phyloP scores from a whole-genome alignment of 2,797 vertebrate genomes.

The Neosilurus hyrtlii region DNA sequence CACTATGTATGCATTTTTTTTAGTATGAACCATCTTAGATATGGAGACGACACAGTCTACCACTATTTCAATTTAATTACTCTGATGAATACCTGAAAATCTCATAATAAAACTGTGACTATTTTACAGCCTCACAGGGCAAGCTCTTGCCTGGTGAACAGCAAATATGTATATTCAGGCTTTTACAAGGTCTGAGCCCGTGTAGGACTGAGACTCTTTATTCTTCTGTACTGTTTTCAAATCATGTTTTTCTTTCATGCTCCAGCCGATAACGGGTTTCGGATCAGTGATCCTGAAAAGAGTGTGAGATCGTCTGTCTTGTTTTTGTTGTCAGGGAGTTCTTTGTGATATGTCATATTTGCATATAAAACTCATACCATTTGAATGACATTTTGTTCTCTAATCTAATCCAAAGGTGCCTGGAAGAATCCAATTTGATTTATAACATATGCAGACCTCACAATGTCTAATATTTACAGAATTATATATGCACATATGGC shows the following conservation, averaged over 20 bases:
- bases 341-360: slow-evolving; percentile 40
- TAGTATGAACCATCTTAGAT: neutral
- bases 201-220: slow-evolving; percentile 14
- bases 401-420: slow-evolving; percentile 31
- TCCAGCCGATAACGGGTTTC: slow-evolving; percentile 68
- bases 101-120: neutral
- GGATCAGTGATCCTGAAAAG: slow-evolving; percentile 73
- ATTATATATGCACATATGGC: neutral
- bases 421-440: neutral
- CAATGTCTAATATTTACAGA: neutral
- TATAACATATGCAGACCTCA: slow-evolving; percentile 1
- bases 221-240: slow-evolving; percentile 38
- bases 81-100: slow-evolving; percentile 12
- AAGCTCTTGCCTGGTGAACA: neutral
- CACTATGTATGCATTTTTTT: neutral
- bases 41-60: neutral
- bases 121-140: neutral
- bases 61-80: neutral
- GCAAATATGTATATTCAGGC: slow-evolving; percentile 36
- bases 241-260: slow-evolving; percentile 54
- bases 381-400: slow-evolving; percentile 47
- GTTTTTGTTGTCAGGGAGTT: slow-evolving; percentile 55
- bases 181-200: neutral
- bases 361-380: slow-evolving; percentile 43
- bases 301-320: slow-evolving; percentile 62